Base-by-base conservation (phyloP, 2,797 vertebrate species). In the Distichodus sexfasciatus region DNA sequence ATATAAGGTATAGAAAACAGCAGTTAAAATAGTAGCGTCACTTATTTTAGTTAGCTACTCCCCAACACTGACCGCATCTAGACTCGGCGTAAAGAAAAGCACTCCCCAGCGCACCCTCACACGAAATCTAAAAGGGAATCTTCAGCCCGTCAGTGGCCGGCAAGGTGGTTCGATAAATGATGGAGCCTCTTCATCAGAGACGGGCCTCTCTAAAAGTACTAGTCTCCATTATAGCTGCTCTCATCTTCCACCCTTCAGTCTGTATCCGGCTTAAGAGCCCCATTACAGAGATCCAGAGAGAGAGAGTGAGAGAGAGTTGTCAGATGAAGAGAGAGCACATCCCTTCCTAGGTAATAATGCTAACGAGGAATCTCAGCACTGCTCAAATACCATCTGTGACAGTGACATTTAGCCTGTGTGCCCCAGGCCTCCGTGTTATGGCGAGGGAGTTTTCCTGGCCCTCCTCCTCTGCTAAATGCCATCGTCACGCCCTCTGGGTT, bases 361-460 rank as follows among this genome's bases (percentile, higher is more conserved):
- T 72, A 58, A 64, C 43, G 66, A 74, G 43, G 36, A n/a, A 40
- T 66, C 24, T 28, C 33, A 51, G 44, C 61, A 43, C 70, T 43
- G 58, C 64, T 72, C 41, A 73, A 62, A 75, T 77, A 66, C 26
- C 66, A 48, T 69, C 67, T 67, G 47, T 54, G 35, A 31, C 24
- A 15, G 48, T 79, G 75, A 72, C 69, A 74, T 71, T 74, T 72
- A 23, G 40, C 19, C 23, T 53, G 29, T 76, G 72, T 76, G 60
- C 29, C 36, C 50, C 44, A 48, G 21, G 23, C 50, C 44, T 50
- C 33, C 8, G 38, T 43, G 64, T 40, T 59, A n/a, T n/a, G 38
- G 41, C 31, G 69, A n/a, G 38, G 2, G 2, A 41, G 7, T 41
- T 41, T 73, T 31, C 21, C 28, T 43, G 36, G 17, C 11, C 24